Evolutionary conservation across 2,113 vertebrate genomes (phyloP).

Genomic region (Crotophaga sulcirostris): DNA sequence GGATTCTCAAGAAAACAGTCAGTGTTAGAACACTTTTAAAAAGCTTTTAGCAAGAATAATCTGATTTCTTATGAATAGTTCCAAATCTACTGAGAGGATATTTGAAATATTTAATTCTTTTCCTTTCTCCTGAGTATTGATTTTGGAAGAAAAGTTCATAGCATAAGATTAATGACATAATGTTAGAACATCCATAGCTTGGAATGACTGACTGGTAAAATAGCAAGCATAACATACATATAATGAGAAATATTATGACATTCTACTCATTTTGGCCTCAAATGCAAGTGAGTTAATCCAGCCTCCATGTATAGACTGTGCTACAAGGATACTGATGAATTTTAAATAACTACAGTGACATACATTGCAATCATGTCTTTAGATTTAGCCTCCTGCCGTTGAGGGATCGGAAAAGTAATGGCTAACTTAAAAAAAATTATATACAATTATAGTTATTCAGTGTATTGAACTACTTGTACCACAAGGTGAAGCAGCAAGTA

Average conservation of each 20-base stretch:
- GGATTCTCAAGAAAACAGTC: neutral
- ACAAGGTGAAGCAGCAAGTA: neutral
- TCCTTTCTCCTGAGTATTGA: neutral
- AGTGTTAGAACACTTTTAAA: neutral
- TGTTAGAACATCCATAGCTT: neutral
- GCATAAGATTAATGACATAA: neutral
- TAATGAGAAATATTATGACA: neutral
- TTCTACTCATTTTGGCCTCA: neutral
- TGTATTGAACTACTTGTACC: neutral
- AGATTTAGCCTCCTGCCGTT: neutral
- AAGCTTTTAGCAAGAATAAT: neutral
- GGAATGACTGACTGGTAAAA: neutral
- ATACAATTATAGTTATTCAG: neutral
- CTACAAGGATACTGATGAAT: neutral
- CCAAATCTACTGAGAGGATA: neutral
- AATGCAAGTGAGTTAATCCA: neutral
- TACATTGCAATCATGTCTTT: neutral
- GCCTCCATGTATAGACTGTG: fast-evolving
- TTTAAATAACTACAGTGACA: neutral
- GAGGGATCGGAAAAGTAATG: neutral
- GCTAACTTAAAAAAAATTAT: neutral
- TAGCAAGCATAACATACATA: neutral
- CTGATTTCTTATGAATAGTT: neutral
- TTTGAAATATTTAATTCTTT: neutral
- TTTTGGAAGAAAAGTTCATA: neutral